These are phyloP conservation scores for Gymnorhina tibicen DNA, from an alignment of 2,113 vertebrate species.

Conservation along the genomic window DNA sequence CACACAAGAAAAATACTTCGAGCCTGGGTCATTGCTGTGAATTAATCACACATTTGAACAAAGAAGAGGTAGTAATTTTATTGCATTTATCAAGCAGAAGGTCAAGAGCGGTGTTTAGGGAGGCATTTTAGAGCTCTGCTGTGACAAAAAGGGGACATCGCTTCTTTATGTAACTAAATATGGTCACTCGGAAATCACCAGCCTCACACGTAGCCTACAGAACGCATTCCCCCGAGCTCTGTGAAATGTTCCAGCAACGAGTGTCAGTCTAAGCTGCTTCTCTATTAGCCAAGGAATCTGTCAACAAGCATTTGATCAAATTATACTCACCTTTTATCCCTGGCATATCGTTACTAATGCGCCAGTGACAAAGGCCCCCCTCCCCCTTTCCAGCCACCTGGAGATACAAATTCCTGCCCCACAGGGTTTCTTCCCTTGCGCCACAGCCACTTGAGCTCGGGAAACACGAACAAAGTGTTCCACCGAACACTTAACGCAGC, in stretches of 20 bases:
- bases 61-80: neutral
- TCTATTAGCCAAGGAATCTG: conserved; percentile 68
- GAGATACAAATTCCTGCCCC: conserved; percentile 51
- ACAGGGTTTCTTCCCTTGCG: conserved; percentile 42
- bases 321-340: conserved; percentile 78
- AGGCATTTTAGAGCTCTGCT: conserved; percentile 1
- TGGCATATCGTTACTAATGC: conserved; percentile 71
- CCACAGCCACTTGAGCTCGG: conserved; percentile 45
- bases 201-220: neutral
- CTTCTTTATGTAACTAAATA: conserved; percentile 16
- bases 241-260: conserved; percentile 3
- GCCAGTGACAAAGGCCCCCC: conserved; percentile 67
- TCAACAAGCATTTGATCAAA: conserved; percentile 75
- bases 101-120: neutral
- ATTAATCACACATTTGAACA: conserved; percentile 2
- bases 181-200: neutral
- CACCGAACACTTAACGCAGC: conserved; percentile 12
- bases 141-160: neutral
- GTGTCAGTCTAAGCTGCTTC: conserved; percentile 43
- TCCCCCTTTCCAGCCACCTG: conserved; percentile 23
- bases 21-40: neutral
- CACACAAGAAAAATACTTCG: neutral
- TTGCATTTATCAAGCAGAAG: neutral
- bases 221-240: neutral
- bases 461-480: conserved; percentile 39